A percentile compares a stretch with the other conserved stretches of the same genome.
Evolutionary conservation across 2,888 invertebrate species (phyloP).

Genomic region (Synanthedon tipuliformis): DNA sequence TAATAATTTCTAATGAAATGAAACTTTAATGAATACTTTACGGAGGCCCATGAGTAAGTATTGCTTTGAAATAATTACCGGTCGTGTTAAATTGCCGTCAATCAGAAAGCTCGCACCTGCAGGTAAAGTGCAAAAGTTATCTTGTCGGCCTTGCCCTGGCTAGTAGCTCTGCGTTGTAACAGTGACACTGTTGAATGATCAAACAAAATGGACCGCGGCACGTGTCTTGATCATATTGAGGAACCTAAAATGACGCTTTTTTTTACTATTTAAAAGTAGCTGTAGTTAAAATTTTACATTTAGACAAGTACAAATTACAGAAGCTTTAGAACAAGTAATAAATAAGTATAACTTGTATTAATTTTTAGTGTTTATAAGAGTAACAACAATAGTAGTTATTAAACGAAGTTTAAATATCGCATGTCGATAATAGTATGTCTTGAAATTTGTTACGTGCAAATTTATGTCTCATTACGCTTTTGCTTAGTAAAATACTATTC

Average conservation of each 20-base stretch:
- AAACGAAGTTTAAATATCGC: no score
- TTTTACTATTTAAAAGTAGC: no score
- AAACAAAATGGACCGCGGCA: neutral
- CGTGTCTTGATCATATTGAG: neutral
- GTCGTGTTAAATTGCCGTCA: neutral
- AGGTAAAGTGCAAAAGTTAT: constrained; percentile 1
- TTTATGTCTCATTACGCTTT: neutral
- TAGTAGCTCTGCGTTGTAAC: neutral
- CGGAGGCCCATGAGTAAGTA: neutral
- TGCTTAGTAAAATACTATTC: neutral
- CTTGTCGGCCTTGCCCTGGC: constrained; percentile 6
- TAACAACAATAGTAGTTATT: no score
- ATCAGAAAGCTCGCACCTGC: neutral
- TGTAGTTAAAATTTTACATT: no score
- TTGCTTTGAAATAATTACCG: neutral
- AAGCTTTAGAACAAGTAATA: no score
- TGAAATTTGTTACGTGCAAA: neutral
- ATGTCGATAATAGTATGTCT: neutral
- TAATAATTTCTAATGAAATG: no score
- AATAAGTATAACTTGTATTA: no score
- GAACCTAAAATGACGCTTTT: no score
- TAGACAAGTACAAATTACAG: no score
- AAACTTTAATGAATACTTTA: neutral
- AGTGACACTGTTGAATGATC: neutral
- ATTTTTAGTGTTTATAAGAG: no score